Evolutionary conservation across 2,113 vertebrate species (phyloP).

Genomic region (Alectura lathami): DNA sequence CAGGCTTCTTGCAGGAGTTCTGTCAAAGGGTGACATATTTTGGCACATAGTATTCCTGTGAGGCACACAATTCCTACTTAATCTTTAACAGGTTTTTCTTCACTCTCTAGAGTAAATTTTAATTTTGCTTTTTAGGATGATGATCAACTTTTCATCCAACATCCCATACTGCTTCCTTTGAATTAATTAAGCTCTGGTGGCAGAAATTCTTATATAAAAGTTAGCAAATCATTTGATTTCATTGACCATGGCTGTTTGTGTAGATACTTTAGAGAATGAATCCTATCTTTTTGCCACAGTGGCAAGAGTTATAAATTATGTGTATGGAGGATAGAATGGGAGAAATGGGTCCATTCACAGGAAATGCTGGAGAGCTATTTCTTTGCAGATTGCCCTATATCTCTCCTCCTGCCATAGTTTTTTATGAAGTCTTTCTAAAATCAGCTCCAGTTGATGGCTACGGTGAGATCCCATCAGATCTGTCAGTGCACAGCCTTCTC

Average conservation of each 20-base stretch:
- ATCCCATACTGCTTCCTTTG: neutral
- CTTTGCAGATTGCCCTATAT: neutral
- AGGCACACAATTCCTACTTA: neutral
- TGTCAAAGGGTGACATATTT: neutral
- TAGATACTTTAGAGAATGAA: neutral
- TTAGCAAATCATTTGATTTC: neutral
- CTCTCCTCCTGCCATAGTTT: neutral
- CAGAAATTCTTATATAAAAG: neutral
- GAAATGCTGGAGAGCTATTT: neutral
- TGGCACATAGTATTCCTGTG: neutral
- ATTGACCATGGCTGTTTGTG: neutral
- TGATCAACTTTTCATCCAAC: neutral
- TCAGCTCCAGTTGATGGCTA: neutral
- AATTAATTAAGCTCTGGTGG: neutral
- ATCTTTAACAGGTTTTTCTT: neutral
- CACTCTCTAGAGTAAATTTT: neutral
- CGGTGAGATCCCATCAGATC: neutral
- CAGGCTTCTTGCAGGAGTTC: neutral
- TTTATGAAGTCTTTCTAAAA: neutral
- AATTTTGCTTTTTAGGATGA: neutral
- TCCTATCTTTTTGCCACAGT: neutral
- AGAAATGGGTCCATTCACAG: neutral
- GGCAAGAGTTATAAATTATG: neutral
- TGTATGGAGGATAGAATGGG: neutral
- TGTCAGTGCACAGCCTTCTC: neutral